Conservation (phyloP, 2,888 invertebrate genomes). For the Cosmia pyralina region DNA sequence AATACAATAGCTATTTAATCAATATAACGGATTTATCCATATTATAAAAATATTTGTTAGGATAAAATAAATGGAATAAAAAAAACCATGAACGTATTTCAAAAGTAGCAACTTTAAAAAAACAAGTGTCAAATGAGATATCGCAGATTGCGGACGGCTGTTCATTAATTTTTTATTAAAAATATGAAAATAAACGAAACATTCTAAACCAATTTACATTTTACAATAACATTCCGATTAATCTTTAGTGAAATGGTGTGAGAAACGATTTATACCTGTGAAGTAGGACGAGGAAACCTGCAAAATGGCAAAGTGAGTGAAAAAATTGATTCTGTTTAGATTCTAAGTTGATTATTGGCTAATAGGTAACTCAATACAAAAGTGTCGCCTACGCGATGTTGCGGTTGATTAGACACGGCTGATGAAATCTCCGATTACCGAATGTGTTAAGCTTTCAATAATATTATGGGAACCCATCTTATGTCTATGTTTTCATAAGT, state of each 20-base stretch:
- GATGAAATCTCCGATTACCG: slow-evolving; percentile 51
- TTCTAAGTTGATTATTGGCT: slow-evolving; percentile 66
- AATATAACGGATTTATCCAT: no score
- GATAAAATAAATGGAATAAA: no score
- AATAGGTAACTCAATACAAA: slow-evolving; percentile 68
- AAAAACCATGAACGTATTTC: background rate
- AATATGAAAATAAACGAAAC: slow-evolving; percentile 59
- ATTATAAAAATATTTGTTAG: background rate
- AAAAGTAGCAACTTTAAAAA: slow-evolving; percentile 29
- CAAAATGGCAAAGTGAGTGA: slow-evolving; percentile 87
- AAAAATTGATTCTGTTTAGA: slow-evolving; percentile 61
- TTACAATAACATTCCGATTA: slow-evolving; percentile 20
- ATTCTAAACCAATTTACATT: slow-evolving; percentile 27
- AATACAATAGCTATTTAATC: no score
- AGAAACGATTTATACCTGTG: slow-evolving; percentile 58
- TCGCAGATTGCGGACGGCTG: slow-evolving; percentile 45
- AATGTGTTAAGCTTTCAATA: slow-evolving; percentile 19
- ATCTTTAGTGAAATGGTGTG: slow-evolving; percentile 70
- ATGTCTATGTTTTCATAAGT: background rate
- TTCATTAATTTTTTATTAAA: slow-evolving; percentile 34
- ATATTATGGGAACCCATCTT: slow-evolving; percentile 13
- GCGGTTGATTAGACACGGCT: slow-evolving; percentile 67
- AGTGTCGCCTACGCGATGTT: slow-evolving; percentile 62
- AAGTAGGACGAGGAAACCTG: slow-evolving; percentile 55
- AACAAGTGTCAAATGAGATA: slow-evolving; percentile 57